Conservation (phyloP, 92 coral and sea anemone species). For the Epizoanthus illoricatus region DNA sequence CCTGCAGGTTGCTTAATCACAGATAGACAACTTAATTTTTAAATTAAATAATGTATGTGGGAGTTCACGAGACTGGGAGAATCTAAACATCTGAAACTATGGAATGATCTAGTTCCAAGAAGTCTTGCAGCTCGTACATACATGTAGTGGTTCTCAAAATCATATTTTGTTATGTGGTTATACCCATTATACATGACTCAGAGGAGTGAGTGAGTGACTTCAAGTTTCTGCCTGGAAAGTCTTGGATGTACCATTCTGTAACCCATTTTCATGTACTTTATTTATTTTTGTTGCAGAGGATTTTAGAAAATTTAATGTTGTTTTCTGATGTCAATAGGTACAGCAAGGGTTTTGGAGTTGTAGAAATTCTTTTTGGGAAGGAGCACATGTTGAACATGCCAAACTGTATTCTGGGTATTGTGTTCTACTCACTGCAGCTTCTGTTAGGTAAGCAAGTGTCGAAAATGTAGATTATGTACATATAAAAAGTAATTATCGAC, state of each 20-base stretch:
- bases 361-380: slow-evolving; percentile 70
- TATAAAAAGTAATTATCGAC: no score
- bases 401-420: slow-evolving; percentile 71
- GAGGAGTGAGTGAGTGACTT: neutral
- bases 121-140: no score
- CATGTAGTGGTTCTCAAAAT: no score
- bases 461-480: neutral
- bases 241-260: neutral
- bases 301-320: no score
- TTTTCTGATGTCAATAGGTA: slow-evolving; percentile 41
- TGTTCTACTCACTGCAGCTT: slow-evolving; percentile 63
- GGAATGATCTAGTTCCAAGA: no score
- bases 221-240: neutral
- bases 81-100: no score
- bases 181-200: no score
- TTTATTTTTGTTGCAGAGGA: neutral
- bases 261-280: neutral
- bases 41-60: no score
- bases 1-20: no score
- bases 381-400: slow-evolving; percentile 77
- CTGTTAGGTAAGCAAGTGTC: slow-evolving; percentile 52
- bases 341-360: slow-evolving; percentile 79
- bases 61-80: no score
- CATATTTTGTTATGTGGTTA: no score
- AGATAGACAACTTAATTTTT: no score